Conservation (phyloP, 2,888 invertebrate species). For the Helleia helle region DNA sequence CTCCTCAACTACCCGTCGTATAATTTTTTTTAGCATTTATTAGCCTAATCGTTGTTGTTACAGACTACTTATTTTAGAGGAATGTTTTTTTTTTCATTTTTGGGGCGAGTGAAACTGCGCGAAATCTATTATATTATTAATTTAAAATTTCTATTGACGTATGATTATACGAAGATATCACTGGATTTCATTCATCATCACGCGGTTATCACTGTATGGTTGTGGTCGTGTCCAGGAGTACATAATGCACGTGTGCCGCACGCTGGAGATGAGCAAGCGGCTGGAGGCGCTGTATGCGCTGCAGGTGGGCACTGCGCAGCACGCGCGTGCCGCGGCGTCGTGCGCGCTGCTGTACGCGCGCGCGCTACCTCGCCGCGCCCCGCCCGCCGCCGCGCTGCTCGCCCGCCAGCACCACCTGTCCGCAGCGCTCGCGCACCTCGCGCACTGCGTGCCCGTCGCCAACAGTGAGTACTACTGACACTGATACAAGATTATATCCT, state of each 20-base stretch:
- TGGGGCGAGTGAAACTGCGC: too few species aligned
- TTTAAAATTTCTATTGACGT: too few species aligned
- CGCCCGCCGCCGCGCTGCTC: conserved; percentile 58
- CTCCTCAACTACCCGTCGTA: too few species aligned
- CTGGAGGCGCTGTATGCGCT: conserved; percentile 83
- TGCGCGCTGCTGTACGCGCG: conserved; percentile 84
- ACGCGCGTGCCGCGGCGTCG: conserved; percentile 84
- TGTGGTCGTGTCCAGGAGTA: conserved; percentile 74
- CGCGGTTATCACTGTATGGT: too few species aligned
- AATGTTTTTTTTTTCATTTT: too few species aligned
- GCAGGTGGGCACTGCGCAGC: conserved; percentile 81
- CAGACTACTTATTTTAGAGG: too few species aligned
- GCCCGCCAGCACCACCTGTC: conserved; percentile 72
- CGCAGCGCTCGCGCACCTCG: conserved; percentile 78
- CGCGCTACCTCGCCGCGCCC: conserved; percentile 27
- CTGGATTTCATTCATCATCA: too few species aligned
- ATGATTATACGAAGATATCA: too few species aligned
- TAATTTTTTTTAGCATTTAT: too few species aligned
- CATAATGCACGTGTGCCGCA: conserved; percentile 80
- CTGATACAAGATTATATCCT: too few species aligned
- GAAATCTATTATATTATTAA: too few species aligned
- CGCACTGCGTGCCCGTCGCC: conserved; percentile 55
- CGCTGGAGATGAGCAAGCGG: conserved; percentile 79
- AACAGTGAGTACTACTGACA: conserved; percentile 41
- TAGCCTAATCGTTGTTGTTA: too few species aligned